Conservation (phyloP, 1,140 invertebrate genomes). For the Batillaria attramentaria region DNA sequence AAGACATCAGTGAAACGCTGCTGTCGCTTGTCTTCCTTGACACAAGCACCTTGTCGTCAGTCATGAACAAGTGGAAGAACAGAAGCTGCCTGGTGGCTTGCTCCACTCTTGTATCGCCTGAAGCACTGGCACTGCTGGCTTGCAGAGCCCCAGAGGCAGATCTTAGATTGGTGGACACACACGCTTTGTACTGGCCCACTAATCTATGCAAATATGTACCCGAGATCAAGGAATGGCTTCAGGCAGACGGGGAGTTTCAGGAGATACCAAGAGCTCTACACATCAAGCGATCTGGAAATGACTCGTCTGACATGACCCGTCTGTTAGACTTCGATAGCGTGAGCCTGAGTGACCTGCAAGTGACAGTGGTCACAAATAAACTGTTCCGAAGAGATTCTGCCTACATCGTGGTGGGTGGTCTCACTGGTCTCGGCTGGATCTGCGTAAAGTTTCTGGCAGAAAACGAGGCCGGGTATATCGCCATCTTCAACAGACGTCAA, state of each 20-base stretch:
- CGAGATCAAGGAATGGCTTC: background rate
- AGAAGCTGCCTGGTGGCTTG: background rate
- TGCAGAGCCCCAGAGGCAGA: background rate
- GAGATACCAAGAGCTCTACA: background rate
- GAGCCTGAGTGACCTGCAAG: background rate
- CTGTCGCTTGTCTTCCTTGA: slow-evolving; percentile 3
- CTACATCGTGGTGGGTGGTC: slow-evolving; percentile 51
- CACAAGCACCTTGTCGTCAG: background rate
- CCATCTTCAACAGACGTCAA: slow-evolving; percentile 18
- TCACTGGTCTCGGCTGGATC: slow-evolving; percentile 49
- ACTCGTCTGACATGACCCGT: background rate
- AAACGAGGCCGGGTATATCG: slow-evolving; percentile 19
- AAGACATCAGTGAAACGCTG: background rate
- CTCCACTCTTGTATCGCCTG: background rate
- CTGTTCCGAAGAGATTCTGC: background rate
- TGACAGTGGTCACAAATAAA: background rate
- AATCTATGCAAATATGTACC: background rate
- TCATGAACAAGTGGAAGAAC: background rate
- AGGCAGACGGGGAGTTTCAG: background rate
- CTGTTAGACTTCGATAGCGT: background rate
- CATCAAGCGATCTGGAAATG: background rate
- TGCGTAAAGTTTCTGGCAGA: slow-evolving; percentile 24
- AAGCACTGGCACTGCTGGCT: background rate
- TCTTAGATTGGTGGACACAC: background rate
- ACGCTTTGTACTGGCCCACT: background rate